These are phyloP conservation scores for Coelopa frigida DNA, from an alignment of 1,140 invertebrate species.

Conservation along the genomic window DNA sequence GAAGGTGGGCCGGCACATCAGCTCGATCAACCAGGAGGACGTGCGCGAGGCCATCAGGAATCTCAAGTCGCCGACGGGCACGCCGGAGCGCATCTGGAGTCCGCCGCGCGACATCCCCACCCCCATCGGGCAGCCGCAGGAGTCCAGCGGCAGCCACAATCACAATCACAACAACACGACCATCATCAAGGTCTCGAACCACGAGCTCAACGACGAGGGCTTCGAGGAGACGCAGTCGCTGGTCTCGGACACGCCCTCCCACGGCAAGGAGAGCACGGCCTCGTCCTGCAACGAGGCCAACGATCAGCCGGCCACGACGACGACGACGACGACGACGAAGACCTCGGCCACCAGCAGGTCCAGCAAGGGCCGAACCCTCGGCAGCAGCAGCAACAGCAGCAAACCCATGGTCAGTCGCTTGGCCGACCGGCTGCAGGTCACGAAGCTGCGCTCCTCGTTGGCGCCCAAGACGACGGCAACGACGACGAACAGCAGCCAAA, in stretches of 20 bases:
- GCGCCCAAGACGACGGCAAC: slow-evolving; percentile 12
- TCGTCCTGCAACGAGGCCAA: slow-evolving; percentile 57
- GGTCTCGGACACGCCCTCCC: slow-evolving; percentile 75
- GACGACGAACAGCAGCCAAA: slow-evolving; percentile 8
- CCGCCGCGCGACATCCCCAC: slow-evolving; percentile 35
- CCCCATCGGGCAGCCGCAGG: neutral
- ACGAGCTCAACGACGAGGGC: slow-evolving; percentile 75
- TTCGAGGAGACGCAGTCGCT: slow-evolving; percentile 83
- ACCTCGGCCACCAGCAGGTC: neutral
- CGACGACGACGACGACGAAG: slow-evolving; percentile 1
- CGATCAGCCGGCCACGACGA: slow-evolving; percentile 14
- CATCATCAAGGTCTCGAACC: slow-evolving; percentile 37
- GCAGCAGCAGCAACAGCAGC: slow-evolving; percentile 15
- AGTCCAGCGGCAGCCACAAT: slow-evolving; percentile 27
- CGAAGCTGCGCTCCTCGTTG: slow-evolving; percentile 21
- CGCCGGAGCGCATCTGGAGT: slow-evolving; percentile 50
- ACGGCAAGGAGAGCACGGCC: slow-evolving; percentile 53
- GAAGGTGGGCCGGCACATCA: slow-evolving; percentile 45
- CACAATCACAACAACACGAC: slow-evolving; percentile 28
- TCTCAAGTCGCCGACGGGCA: slow-evolving; percentile 53
- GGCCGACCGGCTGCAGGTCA: slow-evolving; percentile 31
- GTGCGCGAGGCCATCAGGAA: slow-evolving; percentile 55
- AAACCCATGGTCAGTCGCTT: slow-evolving; percentile 30
- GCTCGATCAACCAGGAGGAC: slow-evolving; percentile 57
- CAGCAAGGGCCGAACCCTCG: neutral